These are phyloP conservation scores for Clepsis dumicolana DNA, from an alignment of 2,888 invertebrate genomes.

Conservation along the genomic window DNA sequence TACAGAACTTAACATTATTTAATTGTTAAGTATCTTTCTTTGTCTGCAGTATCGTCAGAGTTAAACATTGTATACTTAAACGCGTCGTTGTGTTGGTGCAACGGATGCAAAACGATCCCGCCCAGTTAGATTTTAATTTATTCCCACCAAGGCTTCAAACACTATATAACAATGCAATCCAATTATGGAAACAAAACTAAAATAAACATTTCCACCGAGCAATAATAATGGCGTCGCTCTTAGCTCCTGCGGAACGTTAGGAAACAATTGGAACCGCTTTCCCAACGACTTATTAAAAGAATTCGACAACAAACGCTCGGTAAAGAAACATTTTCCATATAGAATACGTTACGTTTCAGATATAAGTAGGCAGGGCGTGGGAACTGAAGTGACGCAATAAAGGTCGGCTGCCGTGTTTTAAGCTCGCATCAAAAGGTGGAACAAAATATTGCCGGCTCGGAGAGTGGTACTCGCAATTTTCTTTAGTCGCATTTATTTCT, in stretches of 20 bases:
- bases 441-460: slow-evolving; percentile 41
- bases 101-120: slow-evolving; percentile 9
- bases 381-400: slow-evolving; percentile 42
- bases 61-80: too few relatives aligned
- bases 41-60: too few relatives aligned
- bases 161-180: slow-evolving; percentile 37
- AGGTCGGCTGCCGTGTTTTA: slow-evolving; percentile 38
- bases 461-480: slow-evolving; percentile 39
- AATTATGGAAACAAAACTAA: slow-evolving; percentile 40
- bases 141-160: slow-evolving; percentile 26
- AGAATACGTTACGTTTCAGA: slow-evolving; percentile 39
- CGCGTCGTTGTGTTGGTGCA: too few relatives aligned
- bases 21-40: too few relatives aligned
- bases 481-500: slow-evolving; percentile 43
- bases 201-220: slow-evolving; percentile 34
- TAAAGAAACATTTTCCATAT: slow-evolving; percentile 41
- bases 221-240: slow-evolving; percentile 32
- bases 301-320: slow-evolving; percentile 38
- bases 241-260: slow-evolving; percentile 10
- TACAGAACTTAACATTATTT: too few relatives aligned
- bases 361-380: slow-evolving; percentile 39
- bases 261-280: slow-evolving; percentile 30
- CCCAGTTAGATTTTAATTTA: slow-evolving; percentile 36
- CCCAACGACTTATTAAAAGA: slow-evolving; percentile 35
- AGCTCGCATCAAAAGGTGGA: slow-evolving; percentile 43